These are phyloP conservation scores for Linyphia triangularis DNA, from an alignment of 2,888 invertebrate species.

Conservation along the genomic window DNA sequence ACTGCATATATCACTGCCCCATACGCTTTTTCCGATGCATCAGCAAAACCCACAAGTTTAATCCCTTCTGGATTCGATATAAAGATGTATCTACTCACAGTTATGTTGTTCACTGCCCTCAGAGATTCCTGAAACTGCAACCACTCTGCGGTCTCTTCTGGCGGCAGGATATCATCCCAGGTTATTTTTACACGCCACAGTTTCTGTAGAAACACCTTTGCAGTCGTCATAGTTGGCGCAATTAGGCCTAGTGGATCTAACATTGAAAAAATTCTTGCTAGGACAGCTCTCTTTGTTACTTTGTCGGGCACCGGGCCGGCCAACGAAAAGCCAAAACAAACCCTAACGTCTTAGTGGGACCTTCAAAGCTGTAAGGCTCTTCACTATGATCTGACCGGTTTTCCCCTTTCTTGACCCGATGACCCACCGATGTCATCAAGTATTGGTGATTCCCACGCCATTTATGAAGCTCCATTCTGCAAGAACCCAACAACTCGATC, in stretches of 20 bases:
- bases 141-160: neutral
- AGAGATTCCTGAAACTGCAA: neutral
- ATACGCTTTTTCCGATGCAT: neutral
- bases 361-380: too few species aligned
- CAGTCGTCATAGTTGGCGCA: slow-evolving; percentile 11
- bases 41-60: neutral
- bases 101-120: neutral
- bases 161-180: neutral
- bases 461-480: neutral
- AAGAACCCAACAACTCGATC: neutral
- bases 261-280: neutral
- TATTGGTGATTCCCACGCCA: neutral
- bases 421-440: neutral
- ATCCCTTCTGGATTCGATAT: neutral
- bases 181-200: slow-evolving; percentile 15
- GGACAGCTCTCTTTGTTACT: neutral
- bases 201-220: slow-evolving; percentile 26
- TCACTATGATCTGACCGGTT: too few species aligned
- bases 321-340: neutral
- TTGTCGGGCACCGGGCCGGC: neutral
- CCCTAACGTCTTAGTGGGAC: neutral
- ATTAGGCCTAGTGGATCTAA: slow-evolving; percentile 23
- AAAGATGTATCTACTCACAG: neutral
- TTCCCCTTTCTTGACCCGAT: too few species aligned
- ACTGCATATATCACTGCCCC: neutral